Base-by-base conservation (phyloP, 2,113 vertebrate genomes). In the Macquaria ambigua region DNA sequence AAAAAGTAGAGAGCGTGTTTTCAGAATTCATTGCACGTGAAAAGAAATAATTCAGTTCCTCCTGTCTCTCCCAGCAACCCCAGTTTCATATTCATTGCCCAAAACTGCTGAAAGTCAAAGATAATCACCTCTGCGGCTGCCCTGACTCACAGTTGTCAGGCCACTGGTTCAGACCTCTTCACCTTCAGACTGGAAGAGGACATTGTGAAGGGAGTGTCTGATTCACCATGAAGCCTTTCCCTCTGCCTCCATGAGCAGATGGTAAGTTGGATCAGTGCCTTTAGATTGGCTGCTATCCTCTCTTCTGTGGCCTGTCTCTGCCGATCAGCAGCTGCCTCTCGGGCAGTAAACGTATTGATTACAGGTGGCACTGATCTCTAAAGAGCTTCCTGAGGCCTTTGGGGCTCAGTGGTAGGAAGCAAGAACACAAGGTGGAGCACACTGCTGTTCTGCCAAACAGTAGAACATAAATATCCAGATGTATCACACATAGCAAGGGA, bases 341-440 rank as follows among this genome's bases (percentile, higher is more conserved):
- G 18, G 62, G 31, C 74, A 56, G 72, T 48, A 71, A 77, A 83
- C 15, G 55, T 89, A 92, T 84, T 91, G 92, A 91, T 92, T 86
- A 62, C 66, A 80, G 72, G 74, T 81, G 77, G 39, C 68, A 72
- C 39, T 31, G 84, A 83, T 77, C 28, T 78, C 74, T 56, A 12
- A 73, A 76, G 43, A 46, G 63, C 31, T 53, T 62, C 53, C 66
- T 67, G 59, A 72, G 50, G 74, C 71, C 83, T 77, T 81, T 72
- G 82, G 70, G 55, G 9, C 46, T 75, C 53, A 4, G 9, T 43
- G 66, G 37, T 28, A 41, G 25, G 62, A 50, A 66, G 70, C n/a
- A 14, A 62, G 11, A 77, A 69, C 23, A 80, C 52, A 71, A 43
- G 20, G 16, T 56, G 18, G 25, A 25, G 34, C 28, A 39, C 10